These are phyloP conservation scores for Drosophila testacea DNA, from an alignment of 2,888 invertebrate species.

Conservation along the genomic window DNA sequence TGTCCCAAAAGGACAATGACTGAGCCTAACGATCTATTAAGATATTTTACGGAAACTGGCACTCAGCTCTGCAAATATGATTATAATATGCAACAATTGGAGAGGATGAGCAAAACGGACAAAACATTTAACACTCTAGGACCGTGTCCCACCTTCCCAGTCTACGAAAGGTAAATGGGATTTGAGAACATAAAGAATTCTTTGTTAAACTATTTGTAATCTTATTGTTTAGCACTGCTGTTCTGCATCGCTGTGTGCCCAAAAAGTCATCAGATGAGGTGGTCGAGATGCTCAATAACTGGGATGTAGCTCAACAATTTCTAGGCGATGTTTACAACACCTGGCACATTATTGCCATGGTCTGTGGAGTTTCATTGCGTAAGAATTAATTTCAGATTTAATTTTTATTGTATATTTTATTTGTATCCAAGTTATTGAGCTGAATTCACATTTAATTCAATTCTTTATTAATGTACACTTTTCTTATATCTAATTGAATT, in stretches of 20 bases:
- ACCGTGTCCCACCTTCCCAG: constrained; percentile 92
- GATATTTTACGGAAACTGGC: constrained; percentile 90
- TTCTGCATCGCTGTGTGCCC: constrained; percentile 96
- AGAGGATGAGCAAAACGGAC: constrained; percentile 81
- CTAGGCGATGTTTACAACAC: constrained; percentile 94
- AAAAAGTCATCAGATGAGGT: constrained; percentile 88
- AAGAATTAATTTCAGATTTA: constrained; percentile 71
- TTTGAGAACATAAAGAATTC: not conserved
- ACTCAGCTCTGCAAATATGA: constrained; percentile 92
- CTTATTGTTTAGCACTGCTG: constrained; percentile 87
- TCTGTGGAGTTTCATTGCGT: constrained; percentile 93
- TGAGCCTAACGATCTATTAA: constrained; percentile 88
- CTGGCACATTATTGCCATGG: constrained; percentile 93
- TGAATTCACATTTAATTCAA: too few relatives aligned
- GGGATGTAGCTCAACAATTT: constrained; percentile 95
- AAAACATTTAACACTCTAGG: constrained; percentile 87
- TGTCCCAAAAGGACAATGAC: constrained; percentile 91
- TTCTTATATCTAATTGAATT: not conserved
- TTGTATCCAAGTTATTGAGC: too few relatives aligned
- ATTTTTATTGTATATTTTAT: not conserved
- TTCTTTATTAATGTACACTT: too few relatives aligned
- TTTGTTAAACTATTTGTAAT: not conserved
- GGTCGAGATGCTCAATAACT: constrained; percentile 91
- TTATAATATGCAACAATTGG: constrained; percentile 87
- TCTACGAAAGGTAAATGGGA: constrained; percentile 88